Percentiles rank a stretch among this genome's conserved stretches.
These are phyloP conservation scores for Drosophila lacertosa DNA, from an alignment of 1,140 invertebrate genomes.

Conservation along the genomic window DNA sequence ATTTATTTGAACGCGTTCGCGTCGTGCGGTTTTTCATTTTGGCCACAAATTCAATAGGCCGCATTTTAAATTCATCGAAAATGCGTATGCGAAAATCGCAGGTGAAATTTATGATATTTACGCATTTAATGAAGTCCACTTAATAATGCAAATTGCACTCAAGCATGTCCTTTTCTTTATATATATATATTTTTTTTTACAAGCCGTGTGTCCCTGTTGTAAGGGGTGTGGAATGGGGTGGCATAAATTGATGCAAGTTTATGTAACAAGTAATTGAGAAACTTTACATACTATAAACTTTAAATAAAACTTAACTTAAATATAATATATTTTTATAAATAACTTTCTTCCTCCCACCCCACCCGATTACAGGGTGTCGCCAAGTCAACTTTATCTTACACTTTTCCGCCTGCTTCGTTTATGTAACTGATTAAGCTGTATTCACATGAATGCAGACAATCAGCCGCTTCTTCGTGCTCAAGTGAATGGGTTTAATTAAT, in stretches of 20 bases:
- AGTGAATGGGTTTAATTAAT: conserved; percentile 55
- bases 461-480: conserved; percentile 5
- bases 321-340: too few relatives aligned
- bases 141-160: conserved; percentile 40
- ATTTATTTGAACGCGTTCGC: conserved; percentile 46
- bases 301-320: too few relatives aligned
- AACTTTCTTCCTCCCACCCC: not conserved
- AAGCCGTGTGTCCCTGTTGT: not conserved
- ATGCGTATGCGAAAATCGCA: not conserved
- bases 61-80: conserved; percentile 47
- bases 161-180: not conserved
- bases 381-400: not conserved
- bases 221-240: not conserved
- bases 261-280: too few relatives aligned
- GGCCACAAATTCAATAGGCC: conserved; percentile 52
- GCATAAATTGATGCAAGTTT: not conserved
- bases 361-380: not conserved
- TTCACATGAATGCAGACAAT: conserved; percentile 9
- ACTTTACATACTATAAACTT: not conserved
- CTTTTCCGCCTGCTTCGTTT: not conserved
- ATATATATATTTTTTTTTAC: not conserved
- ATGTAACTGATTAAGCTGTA: conserved; percentile 15
- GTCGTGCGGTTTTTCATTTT: conserved; percentile 15
- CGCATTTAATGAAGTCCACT: conserved; percentile 46
- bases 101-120: conserved; percentile 15